Base-by-base conservation (phyloP, 2,888 invertebrate species). In the Macrophya alboannulata region DNA sequence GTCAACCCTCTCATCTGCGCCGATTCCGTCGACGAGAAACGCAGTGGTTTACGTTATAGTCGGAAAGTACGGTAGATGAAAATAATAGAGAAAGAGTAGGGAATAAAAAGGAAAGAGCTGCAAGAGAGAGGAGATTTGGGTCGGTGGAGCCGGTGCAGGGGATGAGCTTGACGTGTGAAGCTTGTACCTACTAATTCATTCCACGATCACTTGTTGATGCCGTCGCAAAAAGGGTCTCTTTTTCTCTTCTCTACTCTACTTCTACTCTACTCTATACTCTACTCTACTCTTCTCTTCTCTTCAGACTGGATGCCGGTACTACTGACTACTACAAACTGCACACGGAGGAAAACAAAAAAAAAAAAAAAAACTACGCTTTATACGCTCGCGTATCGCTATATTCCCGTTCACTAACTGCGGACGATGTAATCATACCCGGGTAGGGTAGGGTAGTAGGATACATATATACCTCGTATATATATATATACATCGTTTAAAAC, bases 151-250 rank as follows among this genome's bases (percentile, higher is more conserved):
- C 43, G 12, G 81, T 65, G 43, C 68, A 82, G 85, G 48, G 74
- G 77, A 79, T 77, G 85, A 59, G 65, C 65, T 62, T 77, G 85
- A 79, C 77, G 79, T 85, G 85, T 79, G 76, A 85, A 85, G 85
- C 79, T 77, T 85, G 79, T 85, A 85, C 85, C 85, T 62, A 85
- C 62, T 79, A 85, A 85, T 85, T 85, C 85, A 85, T 85, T 85
- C 62, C 85, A 81, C 62, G 85, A 85, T 85, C 85, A 85, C 85
- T 85, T 85, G 85, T 85, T 85, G 85, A 85, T 85, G 85, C 85
- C 77, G 43, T 77, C 45, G 85, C 79, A 85, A 85, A 85, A 85
- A 85, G 85, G 85, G 85, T 85, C 55, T 31, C 77, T 21, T 10
- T n/a, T 8, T 40, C 59, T 62, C 25, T 25, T 15, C 62, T 31